Evolutionary conservation across 2,113 vertebrate genomes (phyloP), one percentile per base, ranked within the genome.

Genomic region (Prolemur simus): DNA sequence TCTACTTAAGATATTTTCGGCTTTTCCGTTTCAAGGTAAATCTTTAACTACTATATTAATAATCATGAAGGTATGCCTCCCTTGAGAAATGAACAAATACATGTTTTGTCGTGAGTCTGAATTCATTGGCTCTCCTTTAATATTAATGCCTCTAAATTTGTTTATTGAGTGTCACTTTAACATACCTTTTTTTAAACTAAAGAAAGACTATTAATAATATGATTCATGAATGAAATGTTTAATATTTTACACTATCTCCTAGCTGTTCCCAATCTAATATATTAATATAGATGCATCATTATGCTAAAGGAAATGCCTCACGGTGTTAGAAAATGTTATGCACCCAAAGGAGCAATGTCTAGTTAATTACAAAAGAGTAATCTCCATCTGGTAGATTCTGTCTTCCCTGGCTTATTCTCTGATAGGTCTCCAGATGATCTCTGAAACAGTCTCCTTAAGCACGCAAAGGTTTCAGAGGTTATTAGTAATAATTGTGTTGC

Each of bases 311-410:
- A 98, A 98, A 98, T 97, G 89, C 34, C 96, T 98, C 58, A 27
- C 49, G 49, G 92, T 97, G 86, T 93, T 97, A 96, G 96, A 98
- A 98, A 98, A 97, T 97, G 91, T 91, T 91, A 37, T 91, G 78
- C 58, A 97, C 98, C 97, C 98, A 96, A 77, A 98, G 98, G 98
- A 98, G 85, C 95, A 96, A 97, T 97, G 94, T 95, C 97, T 98
- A 97, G 97, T 99, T 99, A 99, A 99, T 98, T 99, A 98, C 98
- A 96, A 97, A 98, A 97, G 96, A 98, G 95, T 96, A 98, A 97
- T 97, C 97, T 98, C 97, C 98, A 98, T 97, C 98, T 98, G 97
- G 96, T 98, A 97, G 93, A 97, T 97, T 95, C 74, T 94, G 49
- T 96, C 97, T 98, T 98, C 97, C 96, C 89, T 74, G 58, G 97